Base-by-base conservation (phyloP, 2,888 invertebrate species). In the Notodonta ziczac region DNA sequence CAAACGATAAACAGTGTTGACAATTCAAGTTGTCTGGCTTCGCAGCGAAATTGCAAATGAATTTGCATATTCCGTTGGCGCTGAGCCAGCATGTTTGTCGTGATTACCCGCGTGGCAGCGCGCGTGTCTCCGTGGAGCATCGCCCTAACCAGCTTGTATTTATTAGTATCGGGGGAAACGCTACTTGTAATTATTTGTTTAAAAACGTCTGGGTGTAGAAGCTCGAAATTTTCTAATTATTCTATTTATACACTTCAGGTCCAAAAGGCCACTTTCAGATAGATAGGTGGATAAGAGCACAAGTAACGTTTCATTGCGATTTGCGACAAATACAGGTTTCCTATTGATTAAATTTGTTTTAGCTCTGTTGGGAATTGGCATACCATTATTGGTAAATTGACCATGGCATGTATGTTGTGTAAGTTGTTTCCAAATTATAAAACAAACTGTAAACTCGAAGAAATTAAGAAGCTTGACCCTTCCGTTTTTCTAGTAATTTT, bases 1-100 rank as follows among this genome's bases (percentile, higher is more conserved):
- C 57, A 62, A 65, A 71, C 67, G 66, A 76, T 82, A 75, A 74
- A 75, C 72, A 70, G 73, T 82, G 86, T 86, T 82, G 85, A 85
- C 83, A 84, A 68, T 71, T 68, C 72, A 74, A 75, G 74, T 78
- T 62, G 81, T 80, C 83, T 83, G 86, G 80, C 86, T 76, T 75
- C 75, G 80, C 77, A 77, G 80, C 74, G 72, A 81, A 80, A 84
- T 83, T 86, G 86, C 87, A 85, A 86, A 89, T 88, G 84, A 89
- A 85, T 89, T 83, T 90, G 90, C 91, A 90, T 86, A 80, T 84
- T 84, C 73, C 65, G 61, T 76, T 91, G 91, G 91, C 89, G 59
- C 4, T 13, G 16, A 57, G 87, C 91, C 91, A 90, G 81, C 63
- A 65, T 55, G 82, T 75, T 77, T 80, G 85, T 80, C 78, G 81